Percentiles rank a stretch among this genome's conserved stretches.
phyloP scores from a whole-genome alignment of 1,140 invertebrate species.

The Reticulitermes speratus region DNA sequence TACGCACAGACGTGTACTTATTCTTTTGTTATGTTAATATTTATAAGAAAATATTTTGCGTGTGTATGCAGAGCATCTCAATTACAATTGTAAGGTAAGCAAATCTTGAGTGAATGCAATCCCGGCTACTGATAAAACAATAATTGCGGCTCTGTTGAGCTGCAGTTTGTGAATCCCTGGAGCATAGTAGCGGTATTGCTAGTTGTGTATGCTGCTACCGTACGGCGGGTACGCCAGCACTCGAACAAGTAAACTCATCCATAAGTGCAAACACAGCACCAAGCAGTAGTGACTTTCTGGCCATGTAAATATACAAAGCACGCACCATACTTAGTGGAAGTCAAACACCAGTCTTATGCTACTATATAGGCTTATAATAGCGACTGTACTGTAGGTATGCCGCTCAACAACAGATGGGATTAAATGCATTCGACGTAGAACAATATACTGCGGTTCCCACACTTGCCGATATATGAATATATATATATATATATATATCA shows the following conservation, averaged over 20 bases:
- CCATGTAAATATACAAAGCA: constrained; percentile 19
- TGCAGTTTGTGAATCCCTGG: constrained; percentile 18
- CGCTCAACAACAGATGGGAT: neutral
- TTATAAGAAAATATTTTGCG: no score
- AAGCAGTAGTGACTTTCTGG: constrained; percentile 15
- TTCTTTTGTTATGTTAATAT: no score
- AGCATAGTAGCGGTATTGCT: neutral
- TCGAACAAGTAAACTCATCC: neutral
- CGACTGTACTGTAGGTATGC: neutral
- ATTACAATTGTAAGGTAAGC: no score
- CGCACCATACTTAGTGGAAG: constrained; percentile 11
- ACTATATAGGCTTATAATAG: constrained; percentile 15
- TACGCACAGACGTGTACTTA: no score
- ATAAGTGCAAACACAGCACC: constrained; percentile 11
- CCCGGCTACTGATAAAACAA: neutral
- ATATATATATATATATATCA: no score
- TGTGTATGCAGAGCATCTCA: no score
- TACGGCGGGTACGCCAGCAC: neutral
- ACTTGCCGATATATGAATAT: neutral
- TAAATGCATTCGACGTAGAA: neutral
- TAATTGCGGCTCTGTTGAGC: neutral
- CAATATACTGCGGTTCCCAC: neutral
- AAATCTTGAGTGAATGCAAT: neutral
- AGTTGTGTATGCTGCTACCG: constrained; percentile 10
- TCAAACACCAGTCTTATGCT: constrained; percentile 15